Conservation (phyloP, 2,888 invertebrate genomes). For the Adineta ricciae region DNA sequence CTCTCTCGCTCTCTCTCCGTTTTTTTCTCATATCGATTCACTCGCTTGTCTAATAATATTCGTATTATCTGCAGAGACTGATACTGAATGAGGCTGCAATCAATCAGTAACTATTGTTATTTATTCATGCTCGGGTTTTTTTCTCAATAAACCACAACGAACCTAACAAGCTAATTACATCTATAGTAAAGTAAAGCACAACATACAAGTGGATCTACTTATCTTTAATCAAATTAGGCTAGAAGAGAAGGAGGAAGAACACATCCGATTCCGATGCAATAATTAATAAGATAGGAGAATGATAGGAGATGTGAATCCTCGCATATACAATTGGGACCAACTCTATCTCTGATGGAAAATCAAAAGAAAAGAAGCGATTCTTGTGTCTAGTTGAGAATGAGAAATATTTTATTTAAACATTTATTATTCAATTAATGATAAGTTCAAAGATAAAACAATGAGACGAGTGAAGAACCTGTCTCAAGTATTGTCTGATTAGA, state of each 20-base stretch:
- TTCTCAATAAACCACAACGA: neutral
- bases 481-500: conserved; percentile 3
- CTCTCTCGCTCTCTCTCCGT: neutral
- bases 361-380: too few species aligned
- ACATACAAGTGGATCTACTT: neutral
- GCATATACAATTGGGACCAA: neutral
- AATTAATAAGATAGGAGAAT: neutral
- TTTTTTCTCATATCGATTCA: neutral
- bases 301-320: neutral
- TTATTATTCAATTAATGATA: neutral
- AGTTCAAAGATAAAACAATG: neutral
- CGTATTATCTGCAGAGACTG: too few species aligned
- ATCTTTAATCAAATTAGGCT: neutral
- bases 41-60: too few species aligned
- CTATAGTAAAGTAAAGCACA: neutral
- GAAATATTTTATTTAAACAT: neutral
- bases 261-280: neutral
- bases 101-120: neutral
- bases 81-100: too few species aligned
- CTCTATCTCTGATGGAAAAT: neutral
- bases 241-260: neutral
- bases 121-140: neutral
- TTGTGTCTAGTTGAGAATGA: neutral
- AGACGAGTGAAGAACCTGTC: neutral
- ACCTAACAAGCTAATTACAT: neutral